A percentile compares a stretch with the other conserved stretches of the same genome.
phyloP scores from a whole-genome alignment of 1,140 invertebrate genomes.

The Dreissena polymorpha region DNA sequence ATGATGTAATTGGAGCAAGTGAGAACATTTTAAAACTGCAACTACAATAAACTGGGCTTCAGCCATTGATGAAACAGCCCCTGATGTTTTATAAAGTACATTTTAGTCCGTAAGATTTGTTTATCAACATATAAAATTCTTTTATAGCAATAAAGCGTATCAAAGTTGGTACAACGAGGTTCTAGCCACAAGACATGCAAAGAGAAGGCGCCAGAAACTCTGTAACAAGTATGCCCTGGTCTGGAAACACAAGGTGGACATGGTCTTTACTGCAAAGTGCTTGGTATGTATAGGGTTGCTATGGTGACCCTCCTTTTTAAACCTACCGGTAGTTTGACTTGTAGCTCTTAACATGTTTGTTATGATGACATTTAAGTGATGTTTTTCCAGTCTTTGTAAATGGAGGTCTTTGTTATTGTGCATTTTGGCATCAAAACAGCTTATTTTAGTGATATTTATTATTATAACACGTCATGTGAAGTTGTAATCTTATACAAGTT shows the following conservation, averaged over 20 bases:
- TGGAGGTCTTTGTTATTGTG: not conserved
- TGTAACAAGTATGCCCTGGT: conserved; percentile 30
- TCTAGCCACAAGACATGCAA: conserved; percentile 27
- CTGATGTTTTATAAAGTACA: no score
- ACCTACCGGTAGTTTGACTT: not conserved
- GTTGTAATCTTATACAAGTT: no score
- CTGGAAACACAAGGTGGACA: conserved; percentile 50
- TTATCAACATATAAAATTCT: not conserved
- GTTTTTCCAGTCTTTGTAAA: not conserved
- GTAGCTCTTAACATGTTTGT: not conserved
- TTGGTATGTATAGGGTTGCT: conserved; percentile 26
- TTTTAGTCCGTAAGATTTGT: no score
- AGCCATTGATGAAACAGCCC: no score
- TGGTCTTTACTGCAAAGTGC: conserved; percentile 46
- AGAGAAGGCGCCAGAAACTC: conserved; percentile 22
- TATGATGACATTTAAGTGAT: not conserved
- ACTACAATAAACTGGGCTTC: no score
- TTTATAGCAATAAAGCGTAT: conserved; percentile 51
- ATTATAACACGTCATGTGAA: no score
- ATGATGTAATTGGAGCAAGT: no score
- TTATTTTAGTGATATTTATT: no score
- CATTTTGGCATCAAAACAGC: no score
- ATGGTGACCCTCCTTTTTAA: no score
- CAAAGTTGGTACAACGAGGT: conserved; percentile 43
- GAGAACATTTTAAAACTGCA: no score